A percentile compares a stretch with the other conserved stretches of the same genome.
phyloP scores from a whole-genome alignment of 2,888 invertebrate species.

The Cephonodes hylas region DNA sequence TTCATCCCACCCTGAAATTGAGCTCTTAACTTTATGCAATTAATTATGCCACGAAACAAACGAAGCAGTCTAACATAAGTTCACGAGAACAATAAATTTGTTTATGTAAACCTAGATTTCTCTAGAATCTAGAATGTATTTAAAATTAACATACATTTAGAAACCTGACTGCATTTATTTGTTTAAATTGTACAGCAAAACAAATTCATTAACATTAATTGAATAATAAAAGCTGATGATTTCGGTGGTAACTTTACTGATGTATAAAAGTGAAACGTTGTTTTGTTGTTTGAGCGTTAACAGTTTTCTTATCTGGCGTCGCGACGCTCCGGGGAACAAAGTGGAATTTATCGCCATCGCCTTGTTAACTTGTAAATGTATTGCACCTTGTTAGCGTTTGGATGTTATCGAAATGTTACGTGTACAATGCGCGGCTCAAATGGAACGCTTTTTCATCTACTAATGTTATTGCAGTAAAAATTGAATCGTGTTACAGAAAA shows the following conservation, averaged over 20 bases:
- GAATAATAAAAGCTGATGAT: not conserved
- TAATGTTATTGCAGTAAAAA: not conserved
- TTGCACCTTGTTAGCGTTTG: conserved; percentile 53
- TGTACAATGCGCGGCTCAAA: conserved; percentile 2
- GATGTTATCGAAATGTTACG: conserved; percentile 37
- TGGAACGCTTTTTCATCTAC: not conserved
- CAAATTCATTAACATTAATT: not conserved
- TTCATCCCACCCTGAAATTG: no score
- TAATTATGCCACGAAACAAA: no score
- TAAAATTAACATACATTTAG: no score
- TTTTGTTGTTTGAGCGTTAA: conserved; percentile 23
- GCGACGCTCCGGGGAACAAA: conserved; percentile 31
- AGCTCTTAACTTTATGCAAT: no score
- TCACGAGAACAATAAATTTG: no score
- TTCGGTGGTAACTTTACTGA: conserved; percentile 12
- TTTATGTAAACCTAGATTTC: no score
- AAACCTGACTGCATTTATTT: no score
- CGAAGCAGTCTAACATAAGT: no score
- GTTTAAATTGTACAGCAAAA: not conserved
- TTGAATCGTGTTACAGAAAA: no score
- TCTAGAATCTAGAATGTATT: no score
- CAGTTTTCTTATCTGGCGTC: conserved; percentile 40
- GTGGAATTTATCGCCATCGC: conserved; percentile 54
- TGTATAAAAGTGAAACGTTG: conserved; percentile 14
- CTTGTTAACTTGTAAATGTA: conserved; percentile 69